Evolutionary conservation across 92 coral and sea anemone genomes (phyloP), one percentile per base, ranked within the genome.

Genomic region (Metridium senile): DNA sequence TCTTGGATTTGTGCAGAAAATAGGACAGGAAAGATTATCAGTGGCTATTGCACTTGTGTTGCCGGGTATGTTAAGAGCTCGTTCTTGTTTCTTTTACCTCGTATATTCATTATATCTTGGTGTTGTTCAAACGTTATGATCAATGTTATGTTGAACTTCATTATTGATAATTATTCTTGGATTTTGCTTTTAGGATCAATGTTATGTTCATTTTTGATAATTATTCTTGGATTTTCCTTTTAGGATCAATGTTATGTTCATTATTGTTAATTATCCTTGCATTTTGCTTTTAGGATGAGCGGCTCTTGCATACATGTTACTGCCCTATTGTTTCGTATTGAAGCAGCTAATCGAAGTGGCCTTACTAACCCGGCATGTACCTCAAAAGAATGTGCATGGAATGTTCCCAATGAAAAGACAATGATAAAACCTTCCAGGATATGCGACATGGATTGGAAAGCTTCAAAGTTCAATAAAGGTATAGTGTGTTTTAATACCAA

Each of bases 381-480:
- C 19, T 76, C 87, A 53, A 76, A 77, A 66, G 30, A 67, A 17
- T 83, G 83, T 69, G 72, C 26, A 18, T 76, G 83, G 87, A 83
- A 58, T 76, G 83, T 81, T 25, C 90, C 82, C 20, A 31, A 58
- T 72, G 85, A 68, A 57, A 85, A 85, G 39, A 84, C 92, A 21
- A 86, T 76, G 19, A 75, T 88, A 2, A 75, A 75, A 78, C 89
- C 93, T 10, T 43, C 71, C 49, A 81, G 72, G 66, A 76, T 88
- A 51, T 57, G 68, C 26, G 83, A 88, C 74, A 88, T 84, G 87
- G 82, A 76, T 16, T 80, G 83, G 86, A 88, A 88, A 82, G 85
- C 89, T 26, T 34, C 85, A 62, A 87, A 87, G 51, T 82, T 87
- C 30, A 87, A 82, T 64, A 87, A 87, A 82, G 84, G 91, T 87